These are phyloP conservation scores for Brachionus plicatilis DNA, from an alignment of 1,140 invertebrate species.

Conservation along the genomic window DNA sequence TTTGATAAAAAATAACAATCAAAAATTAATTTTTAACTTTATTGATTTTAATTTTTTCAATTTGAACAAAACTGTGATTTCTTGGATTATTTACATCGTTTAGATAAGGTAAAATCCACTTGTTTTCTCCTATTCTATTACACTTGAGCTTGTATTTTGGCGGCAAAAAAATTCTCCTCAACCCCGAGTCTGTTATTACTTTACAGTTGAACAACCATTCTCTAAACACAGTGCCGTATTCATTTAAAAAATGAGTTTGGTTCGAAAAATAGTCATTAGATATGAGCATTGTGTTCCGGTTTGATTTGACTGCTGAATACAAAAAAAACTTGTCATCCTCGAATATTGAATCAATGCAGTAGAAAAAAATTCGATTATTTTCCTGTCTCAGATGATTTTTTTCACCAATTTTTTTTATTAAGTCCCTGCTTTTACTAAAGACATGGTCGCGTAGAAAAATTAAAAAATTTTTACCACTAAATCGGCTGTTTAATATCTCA, in stretches of 20 bases:
- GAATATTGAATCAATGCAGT: neutral
- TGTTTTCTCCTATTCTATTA: neutral
- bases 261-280: conserved; percentile 32
- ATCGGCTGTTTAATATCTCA: neutral
- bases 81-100: conserved; percentile 9
- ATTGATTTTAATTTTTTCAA: neutral
- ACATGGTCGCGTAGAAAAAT: conserved; percentile 10
- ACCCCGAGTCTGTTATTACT: neutral
- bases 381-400: neutral
- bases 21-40: neutral
- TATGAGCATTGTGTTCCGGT: neutral
- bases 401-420: neutral
- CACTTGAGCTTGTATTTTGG: neutral
- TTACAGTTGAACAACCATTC: conserved; percentile 9
- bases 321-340: conserved; percentile 25
- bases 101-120: conserved; percentile 13
- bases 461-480: neutral
- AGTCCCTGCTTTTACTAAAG: neutral
- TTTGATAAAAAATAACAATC: neutral
- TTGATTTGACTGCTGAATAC: conserved; percentile 10
- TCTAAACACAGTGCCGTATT: neutral
- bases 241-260: conserved; percentile 20
- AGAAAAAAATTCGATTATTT: neutral
- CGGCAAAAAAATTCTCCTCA: neutral
- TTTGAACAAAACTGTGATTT: conserved; percentile 3